Evolutionary conservation across 2,113 vertebrate species (phyloP), one percentile per base, ranked within the genome.

Genomic region (Craseonycteris thonglongyai): DNA sequence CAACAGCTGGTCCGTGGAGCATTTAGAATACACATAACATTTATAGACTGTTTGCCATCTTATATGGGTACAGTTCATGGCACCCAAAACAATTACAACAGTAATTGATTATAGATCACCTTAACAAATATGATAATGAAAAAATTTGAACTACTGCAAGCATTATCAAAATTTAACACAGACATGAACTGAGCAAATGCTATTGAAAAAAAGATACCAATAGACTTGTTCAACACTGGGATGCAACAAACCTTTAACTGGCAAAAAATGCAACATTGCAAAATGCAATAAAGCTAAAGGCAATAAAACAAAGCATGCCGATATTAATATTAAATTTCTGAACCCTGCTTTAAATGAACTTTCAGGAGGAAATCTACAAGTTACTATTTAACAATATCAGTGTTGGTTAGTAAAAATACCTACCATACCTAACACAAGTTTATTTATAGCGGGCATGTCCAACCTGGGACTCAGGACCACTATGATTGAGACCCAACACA

Each of bases 281-380:
- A 59, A 80, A 54, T 42, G 24, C 76, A 80, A 79, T 56, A 78
- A 79, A 79, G 56, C 24, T 4, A 79, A 38, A 9, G 38, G 51
- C 75, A 58, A 79, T 80, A 80, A 40, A 79, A 79, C 45, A 58
- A 49, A 80, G 26, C 42, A 59, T 80, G 35, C 16, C 24, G 40
- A 26, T 59, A 66, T 40, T 88, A 63, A 76, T 38, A 82, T 74
- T 95, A 54, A 78, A 47, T 72, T 93, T 86, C 35, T 79, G 69
- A 92, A 86, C 22, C 14, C 30, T 85, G 40, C 19, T 85, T 95
- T 95, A 93, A 81, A 65, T 78, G 63, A 93, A 94, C 5, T 12
- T 80, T 40, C 18, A 33, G 42, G 51, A 19, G 7, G 30, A 45
- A 26, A 11, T n/a, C 47, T 71, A 33, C 80, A 71, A 78, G 56